phyloP scores from a whole-genome alignment of 2,113 vertebrate genomes.

The Puntigrus tetrazona region DNA sequence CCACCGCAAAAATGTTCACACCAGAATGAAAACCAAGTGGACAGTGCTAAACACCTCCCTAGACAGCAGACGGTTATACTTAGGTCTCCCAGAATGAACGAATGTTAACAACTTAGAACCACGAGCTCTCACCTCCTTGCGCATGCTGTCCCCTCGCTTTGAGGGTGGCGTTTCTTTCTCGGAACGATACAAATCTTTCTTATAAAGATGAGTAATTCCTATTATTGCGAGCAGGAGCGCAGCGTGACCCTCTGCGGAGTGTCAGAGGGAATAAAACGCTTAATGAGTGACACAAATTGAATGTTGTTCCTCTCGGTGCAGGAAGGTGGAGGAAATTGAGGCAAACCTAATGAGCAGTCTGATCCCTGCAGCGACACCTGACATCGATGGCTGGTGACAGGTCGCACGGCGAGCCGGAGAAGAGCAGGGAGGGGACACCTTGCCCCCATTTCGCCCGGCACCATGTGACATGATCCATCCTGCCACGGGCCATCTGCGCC shows the following conservation, averaged over 20 bases:
- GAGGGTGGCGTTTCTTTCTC: constrained; percentile 15
- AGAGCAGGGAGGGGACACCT: constrained; percentile 40
- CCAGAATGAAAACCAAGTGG: constrained; percentile 23
- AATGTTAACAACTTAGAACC: constrained; percentile 3
- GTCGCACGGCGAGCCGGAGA: not conserved
- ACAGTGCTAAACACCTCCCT: constrained; percentile 35
- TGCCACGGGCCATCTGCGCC: constrained; percentile 54
- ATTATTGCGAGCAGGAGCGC: constrained; percentile 33
- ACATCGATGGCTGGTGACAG: constrained; percentile 57
- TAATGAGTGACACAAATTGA: constrained; percentile 61
- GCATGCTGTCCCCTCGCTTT: not conserved
- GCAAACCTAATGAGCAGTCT: constrained; percentile 58
- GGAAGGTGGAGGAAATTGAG: constrained; percentile 49
- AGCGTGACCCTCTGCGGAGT: constrained; percentile 41
- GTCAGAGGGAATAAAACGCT: constrained; percentile 52
- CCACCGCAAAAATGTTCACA: constrained; percentile 15
- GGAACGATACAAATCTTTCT: not conserved
- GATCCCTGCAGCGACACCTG: constrained; percentile 51
- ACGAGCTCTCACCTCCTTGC: not conserved
- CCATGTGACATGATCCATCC: constrained; percentile 51
- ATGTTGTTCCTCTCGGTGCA: constrained; percentile 52
- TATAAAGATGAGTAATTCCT: constrained; percentile 38
- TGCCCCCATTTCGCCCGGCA: not conserved
- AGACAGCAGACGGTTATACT: constrained; percentile 31
- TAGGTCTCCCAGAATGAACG: constrained; percentile 40